A percentile compares a stretch with the other conserved stretches of the same genome.
These are phyloP conservation scores for Ariopsis seemanni DNA, from an alignment of 2,113 vertebrate genomes.

Conservation along the genomic window DNA sequence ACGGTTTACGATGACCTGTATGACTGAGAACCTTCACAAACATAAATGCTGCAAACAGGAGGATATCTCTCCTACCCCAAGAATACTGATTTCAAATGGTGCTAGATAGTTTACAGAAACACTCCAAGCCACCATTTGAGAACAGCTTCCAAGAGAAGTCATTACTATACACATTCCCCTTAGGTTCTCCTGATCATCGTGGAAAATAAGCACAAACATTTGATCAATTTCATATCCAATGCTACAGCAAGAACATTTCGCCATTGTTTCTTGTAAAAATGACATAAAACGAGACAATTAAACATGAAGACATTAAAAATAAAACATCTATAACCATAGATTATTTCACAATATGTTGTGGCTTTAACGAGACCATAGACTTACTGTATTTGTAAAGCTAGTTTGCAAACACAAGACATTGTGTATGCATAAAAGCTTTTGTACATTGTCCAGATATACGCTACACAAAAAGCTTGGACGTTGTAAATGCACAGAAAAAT, in stretches of 20 bases:
- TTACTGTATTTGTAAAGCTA: not conserved
- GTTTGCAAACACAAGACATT: not conserved
- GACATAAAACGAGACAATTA: not conserved
- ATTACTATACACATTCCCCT: slow-evolving; percentile 1
- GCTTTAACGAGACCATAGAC: not conserved
- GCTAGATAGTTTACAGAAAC: slow-evolving; percentile 90
- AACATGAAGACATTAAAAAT: not conserved
- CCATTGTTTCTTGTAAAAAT: not conserved
- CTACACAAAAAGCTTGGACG: not conserved
- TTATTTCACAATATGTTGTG: not conserved
- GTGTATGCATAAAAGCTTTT: not conserved
- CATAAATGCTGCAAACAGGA: slow-evolving; percentile 21
- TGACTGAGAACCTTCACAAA: too few species aligned
- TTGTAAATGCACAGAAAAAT: not conserved
- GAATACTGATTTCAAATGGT: slow-evolving; percentile 99
- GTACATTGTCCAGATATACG: not conserved
- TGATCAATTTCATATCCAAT: not conserved
- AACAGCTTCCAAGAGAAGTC: slow-evolving; percentile 98
- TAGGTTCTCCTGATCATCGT: not conserved
- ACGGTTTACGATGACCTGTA: too few species aligned
- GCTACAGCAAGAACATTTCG: not conserved
- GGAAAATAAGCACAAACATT: not conserved
- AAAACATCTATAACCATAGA: not conserved
- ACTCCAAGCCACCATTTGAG: slow-evolving; percentile 99
- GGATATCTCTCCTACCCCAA: slow-evolving; percentile 87